Base-by-base conservation (phyloP, 2,113 vertebrate genomes). In the Dromas ardeola region DNA sequence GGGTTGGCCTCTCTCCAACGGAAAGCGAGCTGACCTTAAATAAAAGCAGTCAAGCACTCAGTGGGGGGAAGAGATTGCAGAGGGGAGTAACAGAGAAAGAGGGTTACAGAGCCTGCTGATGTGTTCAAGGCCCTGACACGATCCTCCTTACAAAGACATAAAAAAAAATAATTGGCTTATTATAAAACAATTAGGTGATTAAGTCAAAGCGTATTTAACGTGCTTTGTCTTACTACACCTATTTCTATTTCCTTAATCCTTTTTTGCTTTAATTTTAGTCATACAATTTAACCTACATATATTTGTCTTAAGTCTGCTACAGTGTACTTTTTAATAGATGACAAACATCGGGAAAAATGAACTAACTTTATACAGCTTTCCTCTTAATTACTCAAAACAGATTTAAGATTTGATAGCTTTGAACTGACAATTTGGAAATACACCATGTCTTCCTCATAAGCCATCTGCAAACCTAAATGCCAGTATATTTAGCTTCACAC, bases 1-100 rank as follows among this genome's bases (percentile, higher is more conserved):
- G 27, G 9, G 17, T 20, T 5, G 1, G 1, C 1, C 18, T 66
- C 13, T 66, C 2, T 2, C 32, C 34, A 84, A 67, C 9, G 8
- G 26, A 58, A 42, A 40, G 34, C 56, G 61, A 61, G 49, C 19
- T 61, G 36, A 36, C 32, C 61, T 69, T 45, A 70, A 66, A 61
- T 50, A 55, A 82, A 95, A 74, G 40, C 36, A 70, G 26, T 30
- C 11, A 61, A 42, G 29, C 8, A 22, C 15, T 34, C 18, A 59
- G 9, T 42, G 40, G 45, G 13, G 2, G 14, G 16, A 81, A 49
- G 5, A 65, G 7, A 30, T 61, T 53, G 32, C 38, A 72, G 10
- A 49, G 9, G 8, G 3, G 3, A 0, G 6, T 40, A 50, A 42
- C 8, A 58, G 30, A 67, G 61, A 58, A 69, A 55, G 53, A 50